Evolutionary conservation across 2,888 invertebrate genomes (phyloP).

Genomic region (Philhelius pedissequus): DNA sequence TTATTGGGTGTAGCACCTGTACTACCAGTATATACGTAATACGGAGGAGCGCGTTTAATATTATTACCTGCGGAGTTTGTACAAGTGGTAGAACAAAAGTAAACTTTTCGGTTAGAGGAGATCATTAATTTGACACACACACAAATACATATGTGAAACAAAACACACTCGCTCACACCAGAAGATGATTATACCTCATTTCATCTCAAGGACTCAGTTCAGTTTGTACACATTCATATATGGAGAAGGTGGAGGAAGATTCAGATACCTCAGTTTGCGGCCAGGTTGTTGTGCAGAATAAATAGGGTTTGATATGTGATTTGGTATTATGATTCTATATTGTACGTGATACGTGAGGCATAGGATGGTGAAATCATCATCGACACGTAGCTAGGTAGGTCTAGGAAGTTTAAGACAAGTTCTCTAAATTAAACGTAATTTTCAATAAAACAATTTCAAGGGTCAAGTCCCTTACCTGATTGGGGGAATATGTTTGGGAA

Average conservation of each 20-base stretch:
- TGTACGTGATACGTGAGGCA: background rate
- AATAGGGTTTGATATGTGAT: background rate
- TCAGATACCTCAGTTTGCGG: slow-evolving; percentile 7
- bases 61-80: slow-evolving; percentile 63
- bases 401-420: slow-evolving; percentile 13
- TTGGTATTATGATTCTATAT: background rate
- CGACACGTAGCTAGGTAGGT: background rate
- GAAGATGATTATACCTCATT: slow-evolving; percentile 1
- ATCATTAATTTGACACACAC: slow-evolving; percentile 53
- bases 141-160: background rate
- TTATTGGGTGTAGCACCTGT: slow-evolving; percentile 64
- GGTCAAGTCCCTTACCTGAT: slow-evolving; percentile 17
- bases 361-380: background rate
- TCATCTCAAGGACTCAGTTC: background rate
- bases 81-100: slow-evolving; percentile 55
- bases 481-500: background rate
- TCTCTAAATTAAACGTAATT: slow-evolving; percentile 13
- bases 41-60: slow-evolving; percentile 50
- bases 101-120: slow-evolving; percentile 52
- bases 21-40: too few species aligned
- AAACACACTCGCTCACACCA: background rate
- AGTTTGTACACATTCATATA: too few species aligned
- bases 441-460: slow-evolving; percentile 15
- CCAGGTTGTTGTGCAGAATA: background rate
- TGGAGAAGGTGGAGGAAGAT: background rate